A percentile compares a stretch with the other conserved stretches of the same genome.
Conservation (phyloP, 2,113 vertebrate species). For the Morone saxatilis region DNA sequence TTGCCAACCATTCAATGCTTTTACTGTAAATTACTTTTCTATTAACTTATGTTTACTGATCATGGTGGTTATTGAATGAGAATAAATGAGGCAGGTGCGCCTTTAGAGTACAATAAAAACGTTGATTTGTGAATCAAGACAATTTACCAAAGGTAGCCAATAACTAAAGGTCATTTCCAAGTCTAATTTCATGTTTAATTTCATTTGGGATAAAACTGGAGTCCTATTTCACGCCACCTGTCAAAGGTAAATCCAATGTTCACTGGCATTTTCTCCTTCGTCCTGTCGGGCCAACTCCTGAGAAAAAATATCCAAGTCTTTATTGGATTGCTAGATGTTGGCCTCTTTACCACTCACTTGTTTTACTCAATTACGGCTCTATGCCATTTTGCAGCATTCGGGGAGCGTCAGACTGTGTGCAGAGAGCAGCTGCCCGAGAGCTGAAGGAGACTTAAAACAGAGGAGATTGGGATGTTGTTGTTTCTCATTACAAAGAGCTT, state of each 20-base stretch:
- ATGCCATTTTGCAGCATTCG: not conserved
- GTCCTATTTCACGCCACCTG: constrained; percentile 38
- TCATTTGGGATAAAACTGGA: constrained; percentile 9
- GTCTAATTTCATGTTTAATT: constrained; percentile 46
- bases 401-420: not conserved
- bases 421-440: not conserved
- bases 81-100: not conserved
- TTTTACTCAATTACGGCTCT: constrained; percentile 3
- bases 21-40: not conserved
- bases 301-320: constrained; percentile 9
- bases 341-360: not conserved
- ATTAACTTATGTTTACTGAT: not conserved
- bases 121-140: not conserved
- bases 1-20: not conserved
- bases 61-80: not conserved
- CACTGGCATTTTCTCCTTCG: not conserved
- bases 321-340: constrained; percentile 11
- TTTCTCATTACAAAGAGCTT: constrained; percentile 13
- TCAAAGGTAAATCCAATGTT: constrained; percentile 37
- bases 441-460: not conserved
- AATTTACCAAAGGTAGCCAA: not conserved
- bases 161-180: constrained; percentile 19
- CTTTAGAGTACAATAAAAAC: constrained; percentile 1
- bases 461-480: not conserved
- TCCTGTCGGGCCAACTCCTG: constrained; percentile 3